phyloP scores from a whole-genome alignment of 2,888 invertebrate genomes.

The Oegoconia quadripuncta region DNA sequence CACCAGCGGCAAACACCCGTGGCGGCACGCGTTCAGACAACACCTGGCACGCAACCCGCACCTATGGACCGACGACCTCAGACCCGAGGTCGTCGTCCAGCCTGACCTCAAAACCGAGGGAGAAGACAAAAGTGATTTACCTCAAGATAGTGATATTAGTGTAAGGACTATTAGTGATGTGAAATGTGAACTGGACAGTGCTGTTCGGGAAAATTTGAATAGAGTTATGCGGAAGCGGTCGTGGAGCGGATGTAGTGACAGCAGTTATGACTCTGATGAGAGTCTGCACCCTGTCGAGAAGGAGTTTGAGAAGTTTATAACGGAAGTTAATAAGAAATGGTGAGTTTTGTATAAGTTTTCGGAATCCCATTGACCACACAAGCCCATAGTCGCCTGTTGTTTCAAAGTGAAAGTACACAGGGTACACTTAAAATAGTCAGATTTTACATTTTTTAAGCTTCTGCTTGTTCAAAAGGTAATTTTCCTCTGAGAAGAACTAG shows the following conservation, averaged over 20 bases:
- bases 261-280: conserved; percentile 63
- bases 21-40: conserved; percentile 60
- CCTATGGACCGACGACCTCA: conserved; percentile 41
- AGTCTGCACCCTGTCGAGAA: conserved; percentile 62
- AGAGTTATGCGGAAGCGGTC: conserved; percentile 49
- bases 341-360: conserved; percentile 33
- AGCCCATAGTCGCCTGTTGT: no score
- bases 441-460: no score
- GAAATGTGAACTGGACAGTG: conserved; percentile 27
- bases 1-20: conserved; percentile 60
- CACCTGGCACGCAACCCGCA: conserved; percentile 52
- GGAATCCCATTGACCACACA: not conserved
- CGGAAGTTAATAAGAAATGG: conserved; percentile 71
- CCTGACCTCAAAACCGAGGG: conserved; percentile 14
- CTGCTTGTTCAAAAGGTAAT: no score
- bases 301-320: conserved; percentile 65
- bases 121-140: conserved; percentile 31
- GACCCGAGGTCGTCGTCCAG: conserved; percentile 16
- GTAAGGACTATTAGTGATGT: conserved; percentile 37
- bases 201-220: conserved; percentile 39
- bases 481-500: no score
- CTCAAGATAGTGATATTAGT: conserved; percentile 54
- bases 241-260: conserved; percentile 57
- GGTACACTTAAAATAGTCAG: no score
- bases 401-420: no score